Conservation (phyloP, 2,888 invertebrate genomes). For the Cheilosia vulpina region DNA sequence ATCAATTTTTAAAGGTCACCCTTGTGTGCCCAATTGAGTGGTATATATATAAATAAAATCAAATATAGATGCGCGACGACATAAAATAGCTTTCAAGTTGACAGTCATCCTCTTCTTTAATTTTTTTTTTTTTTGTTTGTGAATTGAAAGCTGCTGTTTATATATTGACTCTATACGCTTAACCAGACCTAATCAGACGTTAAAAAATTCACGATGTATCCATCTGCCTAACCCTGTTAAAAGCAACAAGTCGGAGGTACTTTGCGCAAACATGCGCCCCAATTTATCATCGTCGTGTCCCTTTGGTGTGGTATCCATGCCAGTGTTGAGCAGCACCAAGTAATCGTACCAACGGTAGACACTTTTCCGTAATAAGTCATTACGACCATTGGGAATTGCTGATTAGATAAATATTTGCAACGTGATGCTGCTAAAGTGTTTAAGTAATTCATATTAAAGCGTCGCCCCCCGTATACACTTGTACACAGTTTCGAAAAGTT, state of each 20-base stretch:
- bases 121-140: not conserved
- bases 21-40: not conserved
- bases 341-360: conserved; percentile 5
- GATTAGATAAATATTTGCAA: conserved; percentile 18
- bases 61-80: not conserved
- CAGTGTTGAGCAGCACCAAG: conserved; percentile 24
- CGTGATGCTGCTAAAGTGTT: not conserved
- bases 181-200: conserved; percentile 16
- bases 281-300: conserved; percentile 5
- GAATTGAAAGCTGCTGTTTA: conserved; percentile 16
- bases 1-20: conserved; percentile 7
- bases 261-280: conserved; percentile 34
- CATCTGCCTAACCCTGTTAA: conserved; percentile 9
- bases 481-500: no score
- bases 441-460: not conserved
- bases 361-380: conserved; percentile 39
- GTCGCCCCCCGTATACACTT: no score
- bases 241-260: conserved; percentile 46
- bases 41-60: not conserved
- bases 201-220: conserved; percentile 11
- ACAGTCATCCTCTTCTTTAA: not conserved
- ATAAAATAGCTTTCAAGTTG: not conserved
- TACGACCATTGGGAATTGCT: conserved; percentile 46
- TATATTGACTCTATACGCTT: conserved; percentile 4
- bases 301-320: conserved; percentile 11